A percentile compares a stretch with the other conserved stretches of the same genome.
phyloP scores from a whole-genome alignment of 2,888 invertebrate species.

The Rapana venosa region DNA sequence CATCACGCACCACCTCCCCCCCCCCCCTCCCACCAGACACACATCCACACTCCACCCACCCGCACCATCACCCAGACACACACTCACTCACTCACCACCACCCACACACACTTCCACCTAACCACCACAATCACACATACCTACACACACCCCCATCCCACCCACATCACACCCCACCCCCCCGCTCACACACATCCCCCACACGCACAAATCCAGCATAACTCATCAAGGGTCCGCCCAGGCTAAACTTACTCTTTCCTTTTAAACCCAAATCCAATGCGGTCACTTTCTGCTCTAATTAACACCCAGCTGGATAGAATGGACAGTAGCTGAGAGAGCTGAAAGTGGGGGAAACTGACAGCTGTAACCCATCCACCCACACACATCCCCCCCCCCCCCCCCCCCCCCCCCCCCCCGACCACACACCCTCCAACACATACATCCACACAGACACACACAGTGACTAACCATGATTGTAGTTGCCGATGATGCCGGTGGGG shows the following conservation, averaged over 20 bases:
- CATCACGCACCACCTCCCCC: too few relatives aligned
- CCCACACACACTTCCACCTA: background rate
- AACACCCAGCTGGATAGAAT: too few relatives aligned
- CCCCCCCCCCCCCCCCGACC: background rate
- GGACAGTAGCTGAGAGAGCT: too few relatives aligned
- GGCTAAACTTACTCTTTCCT: too few relatives aligned
- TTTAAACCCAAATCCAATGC: too few relatives aligned
- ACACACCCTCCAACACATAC: too few relatives aligned
- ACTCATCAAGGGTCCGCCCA: too few relatives aligned
- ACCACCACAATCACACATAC: background rate
- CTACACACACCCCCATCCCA: background rate
- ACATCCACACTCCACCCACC: background rate
- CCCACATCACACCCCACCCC: background rate
- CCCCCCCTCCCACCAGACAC: background rate
- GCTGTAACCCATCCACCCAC: background rate
- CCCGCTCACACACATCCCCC: background rate
- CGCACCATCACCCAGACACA: background rate
- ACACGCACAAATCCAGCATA: background rate
- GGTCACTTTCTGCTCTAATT: too few relatives aligned
- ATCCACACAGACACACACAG: conserved; percentile 6
- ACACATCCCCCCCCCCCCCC: background rate
- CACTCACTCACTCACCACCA: background rate
- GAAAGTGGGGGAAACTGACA: too few relatives aligned
- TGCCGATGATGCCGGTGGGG: conserved; percentile 75
- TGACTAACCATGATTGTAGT: conserved; percentile 70